phyloP scores from a whole-genome alignment of 2,888 invertebrate species.

The Lepas anatifera region DNA sequence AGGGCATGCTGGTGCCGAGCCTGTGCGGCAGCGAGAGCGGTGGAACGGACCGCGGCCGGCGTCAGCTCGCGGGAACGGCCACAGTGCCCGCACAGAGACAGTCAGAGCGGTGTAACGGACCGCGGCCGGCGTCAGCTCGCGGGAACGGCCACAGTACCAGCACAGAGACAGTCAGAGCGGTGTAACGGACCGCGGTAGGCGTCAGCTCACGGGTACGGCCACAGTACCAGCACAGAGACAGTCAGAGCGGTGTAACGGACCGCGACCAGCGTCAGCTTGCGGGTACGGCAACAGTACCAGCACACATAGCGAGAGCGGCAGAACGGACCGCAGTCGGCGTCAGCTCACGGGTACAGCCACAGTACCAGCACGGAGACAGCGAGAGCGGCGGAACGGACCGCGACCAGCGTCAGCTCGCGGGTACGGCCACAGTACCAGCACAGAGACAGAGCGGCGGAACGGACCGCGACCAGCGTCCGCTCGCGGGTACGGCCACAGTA shows the following conservation, averaged over 20 bases:
- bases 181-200: background rate
- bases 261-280: background rate
- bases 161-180: background rate
- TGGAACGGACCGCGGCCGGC: background rate
- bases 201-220: background rate
- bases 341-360: too few relatives aligned
- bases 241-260: background rate
- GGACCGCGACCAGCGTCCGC: too few relatives aligned
- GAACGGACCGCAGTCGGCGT: too few relatives aligned
- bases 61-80: background rate
- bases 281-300: background rate
- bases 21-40: background rate
- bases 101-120: background rate
- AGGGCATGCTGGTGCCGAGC: conserved; percentile 12
- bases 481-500: too few relatives aligned
- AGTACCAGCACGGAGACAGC: too few relatives aligned
- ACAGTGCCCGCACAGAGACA: background rate
- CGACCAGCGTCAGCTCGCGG: too few relatives aligned
- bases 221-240: background rate
- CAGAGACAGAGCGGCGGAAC: too few relatives aligned
- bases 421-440: too few relatives aligned
- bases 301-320: background rate
- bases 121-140: background rate
- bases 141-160: background rate
- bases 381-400: too few relatives aligned